Base-by-base conservation (phyloP, 2,797 vertebrate species). In the Propithecus perrieri region DNA sequence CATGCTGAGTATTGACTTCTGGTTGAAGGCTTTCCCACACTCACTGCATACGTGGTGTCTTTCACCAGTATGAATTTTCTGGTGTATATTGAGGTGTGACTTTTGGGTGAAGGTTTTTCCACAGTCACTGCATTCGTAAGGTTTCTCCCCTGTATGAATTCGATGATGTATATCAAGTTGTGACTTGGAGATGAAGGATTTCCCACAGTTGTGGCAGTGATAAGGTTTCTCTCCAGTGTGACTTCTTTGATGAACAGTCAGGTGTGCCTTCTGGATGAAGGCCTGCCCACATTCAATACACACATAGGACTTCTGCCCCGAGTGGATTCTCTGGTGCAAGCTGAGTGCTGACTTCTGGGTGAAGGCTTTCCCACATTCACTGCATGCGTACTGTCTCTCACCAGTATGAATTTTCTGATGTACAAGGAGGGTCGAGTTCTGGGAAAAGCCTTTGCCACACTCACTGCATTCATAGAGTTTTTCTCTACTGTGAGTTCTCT, bases 391-490 rank as follows among this genome's bases (percentile, higher is more conserved):
- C 18, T 79, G 78, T 18, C 78, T 87, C 74, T 98, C 97, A 1
- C 98, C 97, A 24, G 76, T 89, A 28, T 98, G 98, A n/a, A 97
- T 97, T 18, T 97, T 97, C 94, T 96, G 95, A 85, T 98, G 98
- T 22, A 96, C 91, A 30, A 72, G 86, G 28, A 97, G 97, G n/a
- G 91, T 90, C 0, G 97, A 96, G 50, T 96, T 87, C 97, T 98
- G 90, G 33, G 93, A 92, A 83, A 95, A 93, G 55, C 75, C 87
- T 93, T 93, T 96, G 10, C 94, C 91, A 76, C 94, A 93, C 55
- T 93, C 69, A 15, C 69, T 43, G 74, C 96, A 96, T 81, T 92
- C 65, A 11, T 92, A 91, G 35, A 94, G 95, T 57, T 85, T 96
- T 88, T 97, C 97, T 38, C 97, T 95, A 89, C 48, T 78, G 46